These are phyloP conservation scores for Eptesicus fuscus DNA, from an alignment of 2,113 vertebrate species.

Conservation along the genomic window DNA sequence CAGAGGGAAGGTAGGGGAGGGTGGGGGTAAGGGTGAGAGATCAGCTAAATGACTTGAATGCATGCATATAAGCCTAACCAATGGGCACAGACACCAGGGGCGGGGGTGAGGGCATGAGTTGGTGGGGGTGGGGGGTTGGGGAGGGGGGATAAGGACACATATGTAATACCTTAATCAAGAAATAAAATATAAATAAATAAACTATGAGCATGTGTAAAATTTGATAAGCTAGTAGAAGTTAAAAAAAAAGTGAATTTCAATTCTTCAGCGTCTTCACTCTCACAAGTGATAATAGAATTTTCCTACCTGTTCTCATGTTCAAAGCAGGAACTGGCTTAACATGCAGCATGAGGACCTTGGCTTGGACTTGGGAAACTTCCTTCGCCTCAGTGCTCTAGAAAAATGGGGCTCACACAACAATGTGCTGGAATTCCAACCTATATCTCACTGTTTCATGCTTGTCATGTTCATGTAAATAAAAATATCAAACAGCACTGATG, in stretches of 20 bases:
- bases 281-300: background rate
- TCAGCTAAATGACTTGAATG: too few species aligned
- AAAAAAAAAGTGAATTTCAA: background rate
- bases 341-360: background rate
- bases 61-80: too few species aligned
- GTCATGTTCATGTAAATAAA: background rate
- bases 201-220: background rate
- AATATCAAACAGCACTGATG: background rate
- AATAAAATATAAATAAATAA: background rate
- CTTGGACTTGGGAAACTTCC: background rate
- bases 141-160: too few species aligned
- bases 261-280: background rate
- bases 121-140: fast-evolving
- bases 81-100: too few species aligned
- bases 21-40: too few species aligned
- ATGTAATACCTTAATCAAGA: too few species aligned
- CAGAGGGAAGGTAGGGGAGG: too few species aligned
- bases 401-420: background rate
- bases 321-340: background rate
- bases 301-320: background rate
- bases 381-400: background rate
- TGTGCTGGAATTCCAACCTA: background rate
- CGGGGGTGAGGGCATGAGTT: too few species aligned
- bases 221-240: background rate
- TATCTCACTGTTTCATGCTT: background rate